These are phyloP conservation scores for Prunella himalayana DNA, from an alignment of 2,113 vertebrate genomes.

Conservation along the genomic window DNA sequence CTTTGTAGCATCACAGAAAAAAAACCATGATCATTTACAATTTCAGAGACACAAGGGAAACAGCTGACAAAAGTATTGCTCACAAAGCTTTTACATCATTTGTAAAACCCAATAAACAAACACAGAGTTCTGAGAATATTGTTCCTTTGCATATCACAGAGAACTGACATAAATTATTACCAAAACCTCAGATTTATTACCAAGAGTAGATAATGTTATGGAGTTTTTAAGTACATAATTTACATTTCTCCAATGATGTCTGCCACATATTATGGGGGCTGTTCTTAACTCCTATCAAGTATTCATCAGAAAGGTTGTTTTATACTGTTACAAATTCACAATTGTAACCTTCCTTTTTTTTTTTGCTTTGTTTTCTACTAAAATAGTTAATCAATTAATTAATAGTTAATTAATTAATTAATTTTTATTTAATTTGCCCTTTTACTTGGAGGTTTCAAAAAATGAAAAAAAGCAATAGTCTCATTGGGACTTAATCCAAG, in stretches of 20 bases:
- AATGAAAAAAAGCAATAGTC: neutral
- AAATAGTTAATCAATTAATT: neutral
- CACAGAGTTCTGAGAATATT: neutral
- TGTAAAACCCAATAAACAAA: neutral
- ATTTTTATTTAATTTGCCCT: neutral
- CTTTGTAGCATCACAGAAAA: neutral
- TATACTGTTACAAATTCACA: neutral
- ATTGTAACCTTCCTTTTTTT: neutral
- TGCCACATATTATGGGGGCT: neutral
- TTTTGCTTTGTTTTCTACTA: neutral
- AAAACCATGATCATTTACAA: neutral
- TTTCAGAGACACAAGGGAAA: neutral
- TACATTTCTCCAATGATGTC: neutral
- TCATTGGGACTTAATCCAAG: neutral
- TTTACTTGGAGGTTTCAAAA: neutral
- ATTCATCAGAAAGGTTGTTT: neutral
- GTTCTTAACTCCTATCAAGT: neutral
- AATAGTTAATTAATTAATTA: too few species aligned
- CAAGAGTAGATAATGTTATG: neutral
- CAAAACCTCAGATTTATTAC: neutral
- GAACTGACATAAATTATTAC: neutral
- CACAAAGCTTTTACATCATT: neutral
- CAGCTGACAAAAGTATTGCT: neutral
- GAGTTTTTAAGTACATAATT: neutral
- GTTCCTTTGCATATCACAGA: neutral